phyloP scores from a whole-genome alignment of 1,140 invertebrate species.

The Drosophila kohkoa region DNA sequence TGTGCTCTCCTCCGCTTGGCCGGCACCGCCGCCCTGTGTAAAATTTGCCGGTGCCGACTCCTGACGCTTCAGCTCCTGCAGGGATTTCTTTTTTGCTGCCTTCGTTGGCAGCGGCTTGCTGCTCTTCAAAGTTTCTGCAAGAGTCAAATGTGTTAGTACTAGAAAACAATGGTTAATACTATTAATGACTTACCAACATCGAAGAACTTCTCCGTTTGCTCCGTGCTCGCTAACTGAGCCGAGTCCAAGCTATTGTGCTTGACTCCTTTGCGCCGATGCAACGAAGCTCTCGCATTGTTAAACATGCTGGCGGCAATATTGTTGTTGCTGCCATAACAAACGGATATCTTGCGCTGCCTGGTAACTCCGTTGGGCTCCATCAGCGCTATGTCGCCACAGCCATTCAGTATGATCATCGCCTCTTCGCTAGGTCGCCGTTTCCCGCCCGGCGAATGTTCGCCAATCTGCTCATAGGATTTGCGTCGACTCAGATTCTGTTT shows the following conservation, averaged over 20 bases:
- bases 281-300: slow-evolving; percentile 26
- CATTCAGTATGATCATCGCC: slow-evolving; percentile 88
- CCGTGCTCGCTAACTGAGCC: slow-evolving; percentile 14
- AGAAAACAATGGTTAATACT: neutral
- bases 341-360: slow-evolving; percentile 70
- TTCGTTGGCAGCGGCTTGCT: slow-evolving; percentile 41
- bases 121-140: slow-evolving; percentile 64
- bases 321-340: slow-evolving; percentile 78
- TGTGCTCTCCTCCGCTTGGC: slow-evolving; percentile 40
- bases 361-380: slow-evolving; percentile 40
- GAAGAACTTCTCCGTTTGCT: slow-evolving; percentile 64
- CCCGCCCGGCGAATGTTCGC: slow-evolving; percentile 85
- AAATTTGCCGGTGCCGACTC: slow-evolving; percentile 65
- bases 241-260: slow-evolving; percentile 66
- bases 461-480: slow-evolving; percentile 87
- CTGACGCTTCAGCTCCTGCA: slow-evolving; percentile 60
- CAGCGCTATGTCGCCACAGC: slow-evolving; percentile 54
- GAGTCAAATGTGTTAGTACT: neutral
- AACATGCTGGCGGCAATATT: slow-evolving; percentile 62
- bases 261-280: slow-evolving; percentile 62
- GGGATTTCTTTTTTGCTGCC: slow-evolving; percentile 54
- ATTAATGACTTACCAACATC: slow-evolving; percentile 54
- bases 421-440: slow-evolving; percentile 91
- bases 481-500: slow-evolving; percentile 84
- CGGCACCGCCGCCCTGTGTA: neutral